Base-by-base conservation (phyloP, 1,140 invertebrate genomes). In the Dolichoris vasculosae region DNA sequence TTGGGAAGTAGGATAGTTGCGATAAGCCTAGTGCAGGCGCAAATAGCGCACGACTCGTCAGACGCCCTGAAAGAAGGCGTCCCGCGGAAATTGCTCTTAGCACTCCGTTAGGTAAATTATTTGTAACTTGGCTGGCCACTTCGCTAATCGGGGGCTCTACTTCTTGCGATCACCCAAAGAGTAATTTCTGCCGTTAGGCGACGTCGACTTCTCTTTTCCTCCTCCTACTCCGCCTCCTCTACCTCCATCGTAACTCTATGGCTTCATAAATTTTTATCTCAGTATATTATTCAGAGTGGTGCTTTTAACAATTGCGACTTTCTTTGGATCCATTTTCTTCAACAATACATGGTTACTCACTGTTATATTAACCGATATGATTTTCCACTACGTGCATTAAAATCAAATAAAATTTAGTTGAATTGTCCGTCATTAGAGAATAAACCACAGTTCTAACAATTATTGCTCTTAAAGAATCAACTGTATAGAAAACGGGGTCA, bases 1-100 rank as follows among this genome's bases (percentile, higher is more conserved):
- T 88, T 87, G 86, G 79, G 32, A 89, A 76, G 67, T 75, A 81
- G 88, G 89, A 90, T 89, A 87, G 78, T 64, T 2, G 30, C 11
- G 64, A 35, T 13, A 26, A 40, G 75, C 69, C 73, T 85, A 88
- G 87, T 55, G 80, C 69, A 73, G 59, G 75, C 55, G 84, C 86
- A 82, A 88, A 89, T 83, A 69, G 82, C 82, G 71, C 13, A 2
- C 69, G 48, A 51, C 7, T 67, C 81, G 48, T 38, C 64, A 32
- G 51, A 7, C 20, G 40, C 26, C 51, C 13, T 46, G n/a, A 17
- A 20, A 43, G 20, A 11, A 46, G 51, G 64, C 83, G 40, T 32
- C 59, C n/a, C 79, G 64, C 76, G 46, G 73, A 26, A 85, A 82
- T 76, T 82, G 84, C 69, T 75, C 84, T 85, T 85, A 82, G 69